Evolutionary conservation across 2,113 vertebrate species (phyloP), one percentile per base, ranked within the genome.

Genomic region (Heterochromis multidens): DNA sequence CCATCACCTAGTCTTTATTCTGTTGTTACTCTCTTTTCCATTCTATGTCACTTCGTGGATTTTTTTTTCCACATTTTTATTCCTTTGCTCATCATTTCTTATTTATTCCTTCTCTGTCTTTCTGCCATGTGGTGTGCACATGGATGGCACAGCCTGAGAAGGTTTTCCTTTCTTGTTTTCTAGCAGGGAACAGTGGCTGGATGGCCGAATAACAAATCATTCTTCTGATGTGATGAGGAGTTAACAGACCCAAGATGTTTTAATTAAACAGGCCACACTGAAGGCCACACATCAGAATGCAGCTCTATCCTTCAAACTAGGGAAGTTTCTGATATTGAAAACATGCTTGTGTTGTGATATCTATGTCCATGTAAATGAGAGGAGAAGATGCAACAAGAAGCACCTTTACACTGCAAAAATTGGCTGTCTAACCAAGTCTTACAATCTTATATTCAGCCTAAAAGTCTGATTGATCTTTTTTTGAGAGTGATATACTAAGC

Each of bases 141-240:
- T 40, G 21, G 33, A 65, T 67, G 8, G 63, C n/a, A 40, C 35
- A 25, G 63, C n/a, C n/a, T 25, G n/a, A 40, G 8, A 6, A 61
- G 29, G n/a, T 65, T 65, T 65, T 23, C 12, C 62, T 40, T 67
- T 4, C 21, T 67, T 40, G 35, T 67, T 23, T 67, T 67, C 35
- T 25, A n/a, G 62, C 35, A 67, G 12, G 35, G 35, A 67, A 25
- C 13, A 25, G 35, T 25, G 35, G 62, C 62, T 67, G 62, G 35
- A 12, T 13, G 35, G 62, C 12, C 35, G 23, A 5, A 65, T 16
- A 65, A 40, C 35, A 65, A 37, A 8, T 37, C 21, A 65, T 65
- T 65, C 4, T 25, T 65, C 35, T 65, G 35, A 40, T 65, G n/a
- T 40, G 62, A 65, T 65, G 62, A 40, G 23, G n/a, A 65, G 35